Evolutionary conservation across 2,888 invertebrate genomes (phyloP).

Genomic region (Tipula lateralis): DNA sequence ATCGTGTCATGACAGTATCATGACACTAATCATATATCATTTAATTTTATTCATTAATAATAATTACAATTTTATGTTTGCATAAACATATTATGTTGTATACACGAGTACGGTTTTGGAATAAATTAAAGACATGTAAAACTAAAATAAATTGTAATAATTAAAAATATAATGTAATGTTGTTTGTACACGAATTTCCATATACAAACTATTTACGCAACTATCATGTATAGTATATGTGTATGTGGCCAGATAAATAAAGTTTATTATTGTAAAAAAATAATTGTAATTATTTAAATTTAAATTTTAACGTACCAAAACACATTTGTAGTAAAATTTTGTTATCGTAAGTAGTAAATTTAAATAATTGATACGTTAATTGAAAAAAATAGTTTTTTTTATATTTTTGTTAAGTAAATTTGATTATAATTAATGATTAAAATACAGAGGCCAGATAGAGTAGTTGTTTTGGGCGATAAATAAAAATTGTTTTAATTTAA

Average conservation of each 20-base stretch:
- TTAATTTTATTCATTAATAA: background rate
- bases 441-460: background rate
- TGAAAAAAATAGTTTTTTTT: background rate
- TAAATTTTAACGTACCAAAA: background rate
- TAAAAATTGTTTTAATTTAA: background rate
- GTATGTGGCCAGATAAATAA: background rate
- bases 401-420: background rate
- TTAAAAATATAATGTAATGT: conserved; percentile 2
- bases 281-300: background rate
- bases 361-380: conserved; percentile 19
- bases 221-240: background rate
- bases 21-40: background rate
- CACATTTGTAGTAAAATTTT: background rate
- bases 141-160: background rate
- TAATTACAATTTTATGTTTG: background rate
- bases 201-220: background rate
- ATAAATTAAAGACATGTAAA: background rate
- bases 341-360: background rate
- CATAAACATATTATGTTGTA: background rate
- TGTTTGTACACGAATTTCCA: background rate
- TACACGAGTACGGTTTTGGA: background rate
- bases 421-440: conserved; percentile 1
- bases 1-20: background rate
- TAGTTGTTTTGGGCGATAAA: background rate
- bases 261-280: background rate